Base-by-base conservation (phyloP, 2,113 vertebrate genomes). In the Antechinus stuartii region DNA sequence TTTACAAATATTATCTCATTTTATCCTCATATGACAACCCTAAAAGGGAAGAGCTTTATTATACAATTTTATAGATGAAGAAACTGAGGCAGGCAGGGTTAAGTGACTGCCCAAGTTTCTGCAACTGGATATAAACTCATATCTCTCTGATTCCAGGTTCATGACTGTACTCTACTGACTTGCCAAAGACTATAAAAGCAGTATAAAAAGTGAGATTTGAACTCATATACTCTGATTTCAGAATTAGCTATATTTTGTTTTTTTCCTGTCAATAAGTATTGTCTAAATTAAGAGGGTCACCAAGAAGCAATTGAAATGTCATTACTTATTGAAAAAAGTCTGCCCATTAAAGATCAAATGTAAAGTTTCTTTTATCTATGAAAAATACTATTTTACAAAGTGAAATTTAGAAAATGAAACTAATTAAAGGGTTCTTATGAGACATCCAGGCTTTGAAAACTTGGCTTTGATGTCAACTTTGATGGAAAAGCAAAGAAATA, bases 391-490 rank as follows among this genome's bases (percentile, higher is more conserved):
- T 84, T 68, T 68, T n/a, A 42, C 23, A 84, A 84, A n/a, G 61
- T 84, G 68, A 84, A 84, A 84, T 84, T 84, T n/a, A 84, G 68
- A 84, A 84, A 84, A 84, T 84, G n/a, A 84, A 42, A 84, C 68
- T 84, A 84, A 84, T 84, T 84, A 84, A 42, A 84, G n/a, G 68
- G 19, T 84, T 16, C 76, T 84, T 91, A 25, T 56, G 53, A 95
- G 54, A 93, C n/a, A 90, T 50, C 26, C 42, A 92, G 35, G 35
- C 50, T 92, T 54, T 27, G 52, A 92, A 55, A 93, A 90, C 61
- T 90, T 76, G 92, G n/a, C 50, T 93, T 52, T 24, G 22, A 92
- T n/a, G 50, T 42, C 68, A 42, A 84, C 68, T 42, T 84, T 53
- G 49, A 23, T 61, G 19, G 57, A 89, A 46, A 1, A 26, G 53